Percentiles rank a stretch among this genome's conserved stretches.
phyloP scores from a whole-genome alignment of 35 echinoderm and acorn worm genomes.

The Stichopus chloronotus region DNA sequence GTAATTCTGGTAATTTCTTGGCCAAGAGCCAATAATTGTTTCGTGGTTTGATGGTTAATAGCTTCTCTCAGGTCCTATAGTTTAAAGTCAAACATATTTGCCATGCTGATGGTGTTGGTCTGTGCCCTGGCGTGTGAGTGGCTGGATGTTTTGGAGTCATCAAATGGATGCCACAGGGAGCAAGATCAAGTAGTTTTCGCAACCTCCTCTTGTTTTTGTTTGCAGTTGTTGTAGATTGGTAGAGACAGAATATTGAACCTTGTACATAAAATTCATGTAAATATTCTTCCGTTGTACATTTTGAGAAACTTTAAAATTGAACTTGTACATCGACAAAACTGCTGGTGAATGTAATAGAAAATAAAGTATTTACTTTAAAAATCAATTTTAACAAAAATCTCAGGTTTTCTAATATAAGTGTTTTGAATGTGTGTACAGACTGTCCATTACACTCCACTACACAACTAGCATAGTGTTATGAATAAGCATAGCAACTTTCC shows the following conservation, averaged over 20 bases:
- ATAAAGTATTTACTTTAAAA: not conserved
- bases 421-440: not conserved
- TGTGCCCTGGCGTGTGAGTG: too few relatives aligned
- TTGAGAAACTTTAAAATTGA: not conserved
- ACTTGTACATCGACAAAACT: not conserved
- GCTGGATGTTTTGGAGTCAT: not conserved
- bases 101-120: too few relatives aligned
- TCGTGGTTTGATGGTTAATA: too few relatives aligned
- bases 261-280: not conserved
- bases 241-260: not conserved
- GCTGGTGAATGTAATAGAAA: not conserved
- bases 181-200: not conserved
- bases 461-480: not conserved
- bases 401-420: not conserved
- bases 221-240: not conserved
- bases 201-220: not conserved
- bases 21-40: too few relatives aligned
- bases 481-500: too few relatives aligned
- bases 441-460: not conserved
- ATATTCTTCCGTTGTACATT: not conserved
- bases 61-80: too few relatives aligned
- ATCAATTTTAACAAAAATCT: not conserved
- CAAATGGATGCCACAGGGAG: not conserved
- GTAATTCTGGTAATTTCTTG: too few relatives aligned
- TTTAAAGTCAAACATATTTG: too few relatives aligned